Base-by-base conservation (phyloP, 2,888 invertebrate species). In the Cheiracanthium punctorium region DNA sequence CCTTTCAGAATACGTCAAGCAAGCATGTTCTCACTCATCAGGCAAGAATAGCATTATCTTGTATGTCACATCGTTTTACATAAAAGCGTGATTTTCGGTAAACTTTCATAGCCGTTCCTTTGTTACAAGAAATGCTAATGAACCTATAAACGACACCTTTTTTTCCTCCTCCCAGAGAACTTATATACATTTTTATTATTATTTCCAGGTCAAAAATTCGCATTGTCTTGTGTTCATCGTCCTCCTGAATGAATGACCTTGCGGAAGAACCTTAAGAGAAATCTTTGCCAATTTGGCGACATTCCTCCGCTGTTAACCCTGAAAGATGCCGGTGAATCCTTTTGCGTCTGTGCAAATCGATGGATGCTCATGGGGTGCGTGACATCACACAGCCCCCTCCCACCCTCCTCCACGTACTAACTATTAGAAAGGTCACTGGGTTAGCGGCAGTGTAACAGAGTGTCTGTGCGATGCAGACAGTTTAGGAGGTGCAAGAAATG, bases 351-450 rank as follows among this genome's bases (percentile, higher is more conserved):
- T 73, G 73, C 37, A 37, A 37, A 85, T 85, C 84, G 84, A 85
- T 85, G 73, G 72, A 43, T n/a, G n/a, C 64, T 20, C 72, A 29
- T 28, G 65, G 30, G 67, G 77, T 84, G 67, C 41, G 79, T 85
- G 79, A 85, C 84, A 79, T 85, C 84, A 85, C 77, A n/a, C 12
- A 1, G 12, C 30, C 14, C 24, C 12, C 32, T n/a, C n/a, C n/a
- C n/a, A n/a, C n/a, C n/a, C n/a, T n/a, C 67, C 32, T 20, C 48
- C 43, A 48, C 30, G 52, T 20, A 69, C 79, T 69, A 70, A 85
- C 77, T 74, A 85, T 79, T 67, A 85, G 73, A 85, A 85, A 85
- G 84, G 84, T 85, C 79, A 85, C 74, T 85, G 79, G 84, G 84
- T 79, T 85, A 79, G 20, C 48, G 70, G 5, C 7, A 24, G 28